Conservation (phyloP, 2,797 vertebrate species). For the Chelon labrosus region DNA sequence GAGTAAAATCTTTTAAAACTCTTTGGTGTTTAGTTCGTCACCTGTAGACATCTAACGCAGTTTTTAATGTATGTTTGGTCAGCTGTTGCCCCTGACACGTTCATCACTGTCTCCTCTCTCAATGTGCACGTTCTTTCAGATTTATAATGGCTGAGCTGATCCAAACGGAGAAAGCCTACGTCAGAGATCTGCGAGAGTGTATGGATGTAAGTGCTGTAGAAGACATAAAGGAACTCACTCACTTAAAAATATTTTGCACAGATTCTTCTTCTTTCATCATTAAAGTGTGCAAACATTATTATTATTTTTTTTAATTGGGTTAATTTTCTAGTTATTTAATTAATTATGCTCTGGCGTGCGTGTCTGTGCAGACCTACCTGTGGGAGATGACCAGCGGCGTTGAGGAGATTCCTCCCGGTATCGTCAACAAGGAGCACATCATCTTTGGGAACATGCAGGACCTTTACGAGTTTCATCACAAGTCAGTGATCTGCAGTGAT, state of each 20-base stretch:
- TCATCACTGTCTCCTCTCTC: background rate
- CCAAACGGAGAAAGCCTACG: conserved; percentile 98
- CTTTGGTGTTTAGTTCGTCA: background rate
- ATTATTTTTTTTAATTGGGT: too few species aligned
- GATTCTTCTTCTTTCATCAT: background rate
- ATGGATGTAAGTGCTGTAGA: conserved; percentile 92
- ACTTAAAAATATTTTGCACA: background rate
- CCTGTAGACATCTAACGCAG: background rate
- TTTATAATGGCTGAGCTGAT: conserved; percentile 99
- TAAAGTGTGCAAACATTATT: too few species aligned
- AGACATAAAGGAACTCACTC: background rate
- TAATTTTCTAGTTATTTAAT: background rate
- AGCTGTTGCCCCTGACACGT: background rate
- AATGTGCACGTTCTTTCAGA: conserved; percentile 74
- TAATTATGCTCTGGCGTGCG: background rate
- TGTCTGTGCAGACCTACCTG: conserved; percentile 90
- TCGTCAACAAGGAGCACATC: conserved; percentile 97
- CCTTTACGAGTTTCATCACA: conserved; percentile 97
- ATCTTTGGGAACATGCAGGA: conserved; percentile 99
- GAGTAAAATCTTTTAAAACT: background rate
- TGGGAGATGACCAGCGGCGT: conserved; percentile 99
- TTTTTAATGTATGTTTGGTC: background rate
- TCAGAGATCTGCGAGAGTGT: conserved; percentile 96
- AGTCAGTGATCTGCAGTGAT: conserved; percentile 65
- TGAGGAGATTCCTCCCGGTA: conserved; percentile 97